A percentile compares a stretch with the other conserved stretches of the same genome.
phyloP scores from a whole-genome alignment of 2,113 vertebrate species.

The Hippocampus comes region DNA sequence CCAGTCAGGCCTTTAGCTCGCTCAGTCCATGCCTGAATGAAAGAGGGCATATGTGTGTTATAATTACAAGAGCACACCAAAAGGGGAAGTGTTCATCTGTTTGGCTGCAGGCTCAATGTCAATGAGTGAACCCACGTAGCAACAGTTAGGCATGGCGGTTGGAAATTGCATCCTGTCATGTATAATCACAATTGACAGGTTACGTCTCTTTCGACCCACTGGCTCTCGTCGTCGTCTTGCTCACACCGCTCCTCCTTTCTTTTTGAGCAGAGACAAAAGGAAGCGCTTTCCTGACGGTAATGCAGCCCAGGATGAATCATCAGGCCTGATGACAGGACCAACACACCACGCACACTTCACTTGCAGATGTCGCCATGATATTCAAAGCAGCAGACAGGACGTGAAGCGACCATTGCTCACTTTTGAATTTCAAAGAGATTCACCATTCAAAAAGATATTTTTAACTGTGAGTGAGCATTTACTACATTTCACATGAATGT shows the following conservation, averaged over 20 bases:
- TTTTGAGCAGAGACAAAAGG: slow-evolving; percentile 48
- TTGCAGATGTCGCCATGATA: slow-evolving; percentile 11
- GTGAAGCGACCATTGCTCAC: background rate
- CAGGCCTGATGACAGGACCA: slow-evolving; percentile 29
- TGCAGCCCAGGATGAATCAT: slow-evolving; percentile 71
- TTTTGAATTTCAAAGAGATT: background rate
- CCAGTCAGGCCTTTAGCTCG: slow-evolving; percentile 73
- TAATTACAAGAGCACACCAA: slow-evolving; percentile 6
- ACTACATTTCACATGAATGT: background rate
- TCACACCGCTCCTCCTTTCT: slow-evolving; percentile 2
- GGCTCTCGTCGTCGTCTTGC: slow-evolving; percentile 42
- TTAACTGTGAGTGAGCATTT: background rate
- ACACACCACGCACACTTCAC: slow-evolving; percentile 13
- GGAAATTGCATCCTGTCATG: slow-evolving; percentile 66
- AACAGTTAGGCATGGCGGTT: slow-evolving; percentile 15
- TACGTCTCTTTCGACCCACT: slow-evolving; percentile 40
- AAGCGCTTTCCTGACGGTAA: slow-evolving; percentile 48
- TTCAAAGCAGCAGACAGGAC: slow-evolving; percentile 5
- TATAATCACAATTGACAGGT: slow-evolving; percentile 66
- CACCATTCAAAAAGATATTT: background rate
- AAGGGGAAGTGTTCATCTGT: background rate
- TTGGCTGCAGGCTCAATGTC: slow-evolving; percentile 6
- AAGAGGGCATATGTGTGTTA: background rate
- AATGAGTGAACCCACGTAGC: slow-evolving; percentile 21
- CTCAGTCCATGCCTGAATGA: slow-evolving; percentile 80